These are phyloP conservation scores for Adelognathus sp. DNA, from an alignment of 2,888 invertebrate genomes.

Conservation along the genomic window DNA sequence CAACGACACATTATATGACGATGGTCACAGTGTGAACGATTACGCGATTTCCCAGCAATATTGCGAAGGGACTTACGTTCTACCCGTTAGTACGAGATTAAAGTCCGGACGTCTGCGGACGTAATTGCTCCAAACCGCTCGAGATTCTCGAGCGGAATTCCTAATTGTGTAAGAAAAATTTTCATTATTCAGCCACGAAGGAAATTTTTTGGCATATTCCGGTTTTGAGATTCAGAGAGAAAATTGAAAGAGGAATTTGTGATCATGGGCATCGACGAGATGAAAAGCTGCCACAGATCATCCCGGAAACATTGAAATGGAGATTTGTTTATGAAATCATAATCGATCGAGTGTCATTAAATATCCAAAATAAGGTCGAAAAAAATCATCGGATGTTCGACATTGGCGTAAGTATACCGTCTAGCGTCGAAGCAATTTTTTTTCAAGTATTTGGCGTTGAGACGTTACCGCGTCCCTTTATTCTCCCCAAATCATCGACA, in stretches of 20 bases:
- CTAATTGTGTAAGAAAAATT: constrained; percentile 70
- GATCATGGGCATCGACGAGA: background rate
- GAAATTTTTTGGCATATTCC: background rate
- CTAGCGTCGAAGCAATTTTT: too few species aligned
- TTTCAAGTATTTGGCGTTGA: too few species aligned
- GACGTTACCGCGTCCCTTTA: too few species aligned
- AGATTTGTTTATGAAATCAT: too few species aligned
- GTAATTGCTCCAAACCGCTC: constrained; percentile 75
- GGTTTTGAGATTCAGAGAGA: background rate
- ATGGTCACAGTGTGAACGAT: background rate
- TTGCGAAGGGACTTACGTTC: constrained; percentile 75
- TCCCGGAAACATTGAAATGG: too few species aligned
- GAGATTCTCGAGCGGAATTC: constrained; percentile 71
- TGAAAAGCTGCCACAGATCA: too few species aligned
- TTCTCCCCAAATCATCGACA: background rate
- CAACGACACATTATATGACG: constrained; percentile 7
- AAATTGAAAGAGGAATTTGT: background rate
- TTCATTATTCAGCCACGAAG: background rate
- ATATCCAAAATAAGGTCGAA: too few species aligned
- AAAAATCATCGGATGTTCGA: too few species aligned
- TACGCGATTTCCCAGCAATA: constrained; percentile 13
- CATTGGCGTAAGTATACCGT: too few species aligned
- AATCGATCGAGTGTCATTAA: too few species aligned
- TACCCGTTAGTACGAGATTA: constrained; percentile 78
- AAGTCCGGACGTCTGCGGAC: constrained; percentile 77